Evolutionary conservation across 2,888 invertebrate genomes (phyloP).

Genomic region (Conus canariensis): DNA sequence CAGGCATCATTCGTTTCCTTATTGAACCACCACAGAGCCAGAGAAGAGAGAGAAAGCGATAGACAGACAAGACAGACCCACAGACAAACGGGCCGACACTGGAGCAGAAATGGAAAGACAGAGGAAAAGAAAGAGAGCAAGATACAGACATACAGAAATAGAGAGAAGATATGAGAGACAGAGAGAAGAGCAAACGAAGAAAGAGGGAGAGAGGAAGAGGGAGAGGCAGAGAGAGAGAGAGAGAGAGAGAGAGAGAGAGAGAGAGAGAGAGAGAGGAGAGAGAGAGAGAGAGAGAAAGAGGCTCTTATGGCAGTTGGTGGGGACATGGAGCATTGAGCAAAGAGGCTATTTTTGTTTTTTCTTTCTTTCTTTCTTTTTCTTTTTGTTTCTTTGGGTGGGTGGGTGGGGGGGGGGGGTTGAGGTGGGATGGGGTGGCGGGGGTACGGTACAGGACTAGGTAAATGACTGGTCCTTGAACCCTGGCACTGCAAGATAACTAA

Average conservation of each 20-base stretch:
- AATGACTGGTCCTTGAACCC: too few relatives aligned
- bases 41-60: background rate
- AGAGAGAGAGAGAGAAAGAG: slow-evolving; percentile 4
- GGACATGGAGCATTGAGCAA: too few relatives aligned
- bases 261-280: background rate
- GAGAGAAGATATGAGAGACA: background rate
- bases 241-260: slow-evolving; percentile 15
- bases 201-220: background rate
- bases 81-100: background rate
- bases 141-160: background rate
- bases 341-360: too few relatives aligned
- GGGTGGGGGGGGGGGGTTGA: too few relatives aligned
- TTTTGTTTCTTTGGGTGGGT: too few relatives aligned
- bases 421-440: too few relatives aligned
- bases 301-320: background rate
- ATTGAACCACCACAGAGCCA: background rate
- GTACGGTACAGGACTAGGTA: too few relatives aligned
- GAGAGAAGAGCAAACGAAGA: background rate
- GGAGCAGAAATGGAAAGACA: background rate
- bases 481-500: too few relatives aligned
- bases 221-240: background rate
- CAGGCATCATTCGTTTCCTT: too few relatives aligned
- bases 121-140: background rate
- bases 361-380: too few relatives aligned
- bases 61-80: background rate